Base-by-base conservation (phyloP, 2,797 vertebrate genomes). In the Enoplosus armatus region DNA sequence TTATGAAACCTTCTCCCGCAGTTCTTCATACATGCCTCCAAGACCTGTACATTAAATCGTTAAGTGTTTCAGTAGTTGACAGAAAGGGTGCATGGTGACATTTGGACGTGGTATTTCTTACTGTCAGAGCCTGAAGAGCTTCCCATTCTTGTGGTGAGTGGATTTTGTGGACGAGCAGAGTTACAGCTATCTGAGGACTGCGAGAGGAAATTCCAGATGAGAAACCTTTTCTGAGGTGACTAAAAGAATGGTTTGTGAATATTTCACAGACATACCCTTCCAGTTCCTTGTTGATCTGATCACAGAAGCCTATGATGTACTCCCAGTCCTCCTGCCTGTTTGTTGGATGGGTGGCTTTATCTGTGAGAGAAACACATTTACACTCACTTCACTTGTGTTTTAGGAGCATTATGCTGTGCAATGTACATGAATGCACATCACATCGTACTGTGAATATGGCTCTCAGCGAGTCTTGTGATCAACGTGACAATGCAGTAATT, bases 261-360 rank as follows among this genome's bases (percentile, higher is more conserved):
- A n/a, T 16, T n/a, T 39, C 7, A 43, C 39, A 27, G 22, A 83
- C 92, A 4, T 86, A 99, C 98, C 98, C 98, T 92, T 99, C 98
- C n/a, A 99, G 94, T 27, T 99, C 98, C 89, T 97, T 99, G 95
- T 99, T 99, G 94, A 99, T 96, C 92, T 99, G 98, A 91, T 99
- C 98, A 90, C 98, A 99, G 95, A 99, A 99, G 82, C 98, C 97
- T 0, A 99, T 99, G 69, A 99, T 99, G 87, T 99, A 99, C 76
- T 99, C 98, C 98, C 98, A 99, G 92, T 99, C 98, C 87, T 99
- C 98, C 82, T 99, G 97, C 68, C 98, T 96, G 92, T 99, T 99
- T 67, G 96, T 96, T 26, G 97, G 98, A 88, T 98, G 99, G 83
- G 98, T 99, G 94, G 98, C 97, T 96, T 99, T 99, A 94, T 99